Base-by-base conservation (phyloP, 2,797 vertebrate genomes). In the Octomys mimax region DNA sequence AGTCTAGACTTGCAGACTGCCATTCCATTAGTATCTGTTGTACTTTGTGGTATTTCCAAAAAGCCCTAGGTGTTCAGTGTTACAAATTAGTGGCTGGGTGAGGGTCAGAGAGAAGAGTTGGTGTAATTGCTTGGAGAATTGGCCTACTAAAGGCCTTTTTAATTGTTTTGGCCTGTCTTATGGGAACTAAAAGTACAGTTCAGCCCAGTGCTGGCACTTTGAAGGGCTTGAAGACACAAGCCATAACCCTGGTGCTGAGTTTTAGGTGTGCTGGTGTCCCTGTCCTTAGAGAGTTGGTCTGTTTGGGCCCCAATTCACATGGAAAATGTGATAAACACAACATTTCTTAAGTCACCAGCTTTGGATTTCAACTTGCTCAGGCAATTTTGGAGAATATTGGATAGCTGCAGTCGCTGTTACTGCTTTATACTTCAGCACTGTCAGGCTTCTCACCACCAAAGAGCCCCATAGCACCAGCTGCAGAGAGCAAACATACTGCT, bases 211-310 rank as follows among this genome's bases (percentile, higher is more conserved):
- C 88, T 61, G 75, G 92, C 59, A 66, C 54, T 85, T 87, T 71
- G 85, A 79, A 96, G 93, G 96, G 93, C 96, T 91, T 77, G 87
- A 94, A 94, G 93, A 94, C 86, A 87, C 91, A 93, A 97, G 97
- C 97, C 97, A 97, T 96, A 95, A 90, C 59, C 78, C 84, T 92
- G 96, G 97, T 96, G 96, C 97, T 95, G 96, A 93, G 94, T 79
- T 66, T 91, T 28, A 66, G 61, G 57, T 54, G 28, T 31, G 59
- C 66, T 46, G 22, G 46, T 75, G 78, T 84, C 86, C 91, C 57
- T 91, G 87, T 91, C 75, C 14, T 86, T 57, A 3, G 73, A 92
- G 92, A 87, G 77, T 78, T 71, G 14, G 7, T 75, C 84, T 80
- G 22, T 91, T 59, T 70, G 68, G 95, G 84, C 77, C 79, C 39